Percentiles rank a stretch among this genome's conserved stretches.
Evolutionary conservation across 2,797 vertebrate species (phyloP).

Genomic region (Malurus splendens): DNA sequence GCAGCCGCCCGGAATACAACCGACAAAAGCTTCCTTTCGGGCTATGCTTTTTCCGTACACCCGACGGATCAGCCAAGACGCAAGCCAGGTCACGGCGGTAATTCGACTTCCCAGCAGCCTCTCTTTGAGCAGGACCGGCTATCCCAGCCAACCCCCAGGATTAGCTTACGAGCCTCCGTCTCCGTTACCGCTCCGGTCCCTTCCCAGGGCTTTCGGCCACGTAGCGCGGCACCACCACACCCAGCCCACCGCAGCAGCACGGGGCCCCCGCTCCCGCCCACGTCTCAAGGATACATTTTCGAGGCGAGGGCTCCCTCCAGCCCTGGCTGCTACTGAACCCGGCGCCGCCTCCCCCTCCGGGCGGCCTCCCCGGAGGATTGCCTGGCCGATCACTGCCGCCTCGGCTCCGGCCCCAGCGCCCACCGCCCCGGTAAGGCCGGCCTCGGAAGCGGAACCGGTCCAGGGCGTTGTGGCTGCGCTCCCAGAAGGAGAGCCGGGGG

Average conservation of each 20-base stretch:
- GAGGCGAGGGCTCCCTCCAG: conserved; percentile 78
- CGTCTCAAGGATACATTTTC: conserved; percentile 85
- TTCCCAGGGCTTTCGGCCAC: neutral
- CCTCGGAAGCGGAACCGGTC: conserved; percentile 85
- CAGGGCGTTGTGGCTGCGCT: conserved; percentile 88
- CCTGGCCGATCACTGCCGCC: conserved; percentile 69
- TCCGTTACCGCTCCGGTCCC: neutral
- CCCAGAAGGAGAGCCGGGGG: conserved; percentile 89
- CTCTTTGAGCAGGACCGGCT: neutral
- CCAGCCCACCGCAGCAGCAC: neutral
- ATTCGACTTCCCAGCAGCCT: neutral
- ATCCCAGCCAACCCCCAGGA: neutral
- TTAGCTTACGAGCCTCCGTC: neutral
- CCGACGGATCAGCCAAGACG: neutral
- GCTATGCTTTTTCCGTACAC: neutral
- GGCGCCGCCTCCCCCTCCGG: conserved; percentile 56
- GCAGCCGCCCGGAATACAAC: neutral
- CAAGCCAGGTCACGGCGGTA: neutral
- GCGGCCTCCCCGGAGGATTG: conserved; percentile 57
- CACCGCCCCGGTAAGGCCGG: conserved; percentile 74
- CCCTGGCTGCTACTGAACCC: conserved; percentile 66
- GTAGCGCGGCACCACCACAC: neutral
- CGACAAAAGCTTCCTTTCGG: neutral
- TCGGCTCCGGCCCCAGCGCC: conserved; percentile 70
- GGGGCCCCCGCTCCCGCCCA: neutral